phyloP scores from a whole-genome alignment of 2,113 vertebrate species.

The Pelecanus crispus region DNA sequence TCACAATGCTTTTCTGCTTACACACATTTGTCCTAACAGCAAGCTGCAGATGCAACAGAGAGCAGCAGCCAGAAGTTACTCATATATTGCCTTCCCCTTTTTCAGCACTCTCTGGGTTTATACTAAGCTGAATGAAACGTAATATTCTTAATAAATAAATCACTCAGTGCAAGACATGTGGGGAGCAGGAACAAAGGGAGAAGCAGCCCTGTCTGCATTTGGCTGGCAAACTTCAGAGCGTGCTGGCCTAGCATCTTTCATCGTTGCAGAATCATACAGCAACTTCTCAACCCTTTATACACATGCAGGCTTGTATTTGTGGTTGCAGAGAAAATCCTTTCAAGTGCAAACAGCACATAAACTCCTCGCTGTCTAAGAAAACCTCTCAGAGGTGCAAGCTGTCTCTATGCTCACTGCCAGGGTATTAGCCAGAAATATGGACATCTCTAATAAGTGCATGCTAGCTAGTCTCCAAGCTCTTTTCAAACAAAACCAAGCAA shows the following conservation, averaged over 20 bases:
- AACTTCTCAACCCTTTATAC: not conserved
- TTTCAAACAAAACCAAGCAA: not conserved
- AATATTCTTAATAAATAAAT: constrained; percentile 13
- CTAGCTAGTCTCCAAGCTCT: not conserved
- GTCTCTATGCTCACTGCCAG: not conserved
- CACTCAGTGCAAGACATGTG: not conserved
- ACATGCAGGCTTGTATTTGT: not conserved
- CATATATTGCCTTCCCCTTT: not conserved
- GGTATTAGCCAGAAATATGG: not conserved
- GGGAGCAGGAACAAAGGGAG: not conserved
- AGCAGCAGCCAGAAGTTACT: not conserved
- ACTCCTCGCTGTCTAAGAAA: not conserved
- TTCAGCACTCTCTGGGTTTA: not conserved
- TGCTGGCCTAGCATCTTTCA: not conserved
- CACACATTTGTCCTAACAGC: not conserved
- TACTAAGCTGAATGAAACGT: not conserved
- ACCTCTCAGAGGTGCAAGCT: not conserved
- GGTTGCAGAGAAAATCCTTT: not conserved
- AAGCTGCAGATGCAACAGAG: not conserved
- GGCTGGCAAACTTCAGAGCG: not conserved
- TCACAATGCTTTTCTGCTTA: not conserved
- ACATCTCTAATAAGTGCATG: not conserved
- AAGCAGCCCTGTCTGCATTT: not conserved
- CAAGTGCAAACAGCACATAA: not conserved
- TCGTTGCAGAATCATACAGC: not conserved